Percentiles rank a stretch among this genome's conserved stretches.
Evolutionary conservation across 2,113 vertebrate species (phyloP).

Genomic region (Laticauda colubrina): DNA sequence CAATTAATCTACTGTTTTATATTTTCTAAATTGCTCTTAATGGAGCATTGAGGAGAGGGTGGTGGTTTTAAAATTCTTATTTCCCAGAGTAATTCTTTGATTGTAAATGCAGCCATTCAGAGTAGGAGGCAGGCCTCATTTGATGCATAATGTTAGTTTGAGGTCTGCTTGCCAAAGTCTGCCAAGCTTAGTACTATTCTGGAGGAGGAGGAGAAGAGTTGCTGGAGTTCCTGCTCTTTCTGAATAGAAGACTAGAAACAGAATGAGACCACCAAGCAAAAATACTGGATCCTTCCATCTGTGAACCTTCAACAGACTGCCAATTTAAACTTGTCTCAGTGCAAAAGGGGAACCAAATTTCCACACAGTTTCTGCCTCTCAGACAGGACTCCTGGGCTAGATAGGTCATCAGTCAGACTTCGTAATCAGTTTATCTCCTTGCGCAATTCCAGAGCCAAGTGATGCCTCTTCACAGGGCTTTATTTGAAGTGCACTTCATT

Average conservation of each 20-base stretch:
- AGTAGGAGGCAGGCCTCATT: not conserved
- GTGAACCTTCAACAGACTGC: not conserved
- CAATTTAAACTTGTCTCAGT: not conserved
- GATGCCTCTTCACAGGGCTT: not conserved
- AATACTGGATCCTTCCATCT: not conserved
- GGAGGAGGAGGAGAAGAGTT: not conserved
- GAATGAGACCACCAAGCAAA: not conserved
- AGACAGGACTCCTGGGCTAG: not conserved
- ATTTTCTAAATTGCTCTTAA: not conserved
- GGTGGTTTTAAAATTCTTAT: not conserved
- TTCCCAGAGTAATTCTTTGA: not conserved
- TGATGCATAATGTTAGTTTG: not conserved
- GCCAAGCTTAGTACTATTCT: not conserved
- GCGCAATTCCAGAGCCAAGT: not conserved
- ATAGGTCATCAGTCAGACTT: not conserved
- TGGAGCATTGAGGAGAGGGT: too few relatives aligned
- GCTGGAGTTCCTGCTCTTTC: not conserved
- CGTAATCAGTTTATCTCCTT: not conserved
- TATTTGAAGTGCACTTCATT: constrained; percentile 8
- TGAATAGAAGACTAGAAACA: not conserved
- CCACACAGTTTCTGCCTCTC: not conserved
- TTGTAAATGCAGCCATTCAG: not conserved
- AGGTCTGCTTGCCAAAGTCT: not conserved
- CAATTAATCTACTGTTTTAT: not conserved
- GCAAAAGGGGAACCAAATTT: not conserved